Conservation (phyloP, 2,888 invertebrate genomes). For the Pristionchus maxplancki region DNA sequence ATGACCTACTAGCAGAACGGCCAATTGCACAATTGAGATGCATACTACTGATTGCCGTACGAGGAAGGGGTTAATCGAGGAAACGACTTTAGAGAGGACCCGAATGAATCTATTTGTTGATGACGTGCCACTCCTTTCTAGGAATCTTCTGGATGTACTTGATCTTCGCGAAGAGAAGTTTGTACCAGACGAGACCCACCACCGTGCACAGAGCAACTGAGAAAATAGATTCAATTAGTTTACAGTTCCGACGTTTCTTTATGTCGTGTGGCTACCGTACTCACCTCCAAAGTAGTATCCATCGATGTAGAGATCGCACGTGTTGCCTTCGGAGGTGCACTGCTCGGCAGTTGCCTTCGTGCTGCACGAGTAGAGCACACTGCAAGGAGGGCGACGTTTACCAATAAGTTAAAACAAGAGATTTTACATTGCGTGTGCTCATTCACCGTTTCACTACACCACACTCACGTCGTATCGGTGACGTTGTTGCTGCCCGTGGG, state of each 20-base stretch:
- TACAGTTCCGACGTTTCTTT: neutral
- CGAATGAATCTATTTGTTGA: constrained; percentile 55
- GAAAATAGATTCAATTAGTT: neutral
- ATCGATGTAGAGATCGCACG: constrained; percentile 65
- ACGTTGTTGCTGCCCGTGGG: constrained; percentile 63
- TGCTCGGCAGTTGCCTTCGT: constrained; percentile 71
- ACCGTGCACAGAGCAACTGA: constrained; percentile 72
- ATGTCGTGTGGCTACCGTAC: neutral
- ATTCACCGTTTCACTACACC: neutral
- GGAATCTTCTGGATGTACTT: constrained; percentile 76
- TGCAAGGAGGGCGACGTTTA: constrained; percentile 55
- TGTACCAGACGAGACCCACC: constrained; percentile 74
- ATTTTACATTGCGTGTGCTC: neutral
- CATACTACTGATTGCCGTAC: constrained; percentile 11
- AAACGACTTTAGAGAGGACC: neutral
- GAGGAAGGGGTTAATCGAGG: neutral
- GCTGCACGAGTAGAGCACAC: constrained; percentile 72
- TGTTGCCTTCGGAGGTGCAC: constrained; percentile 65
- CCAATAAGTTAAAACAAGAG: neutral
- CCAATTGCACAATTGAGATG: constrained; percentile 36
- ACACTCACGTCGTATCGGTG: constrained; percentile 58
- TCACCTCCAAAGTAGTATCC: constrained; percentile 70
- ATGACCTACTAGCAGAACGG: constrained; percentile 33
- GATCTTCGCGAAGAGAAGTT: constrained; percentile 72
- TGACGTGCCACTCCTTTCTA: constrained; percentile 74